Base-by-base conservation (phyloP, 2,888 invertebrate genomes). In the Griposia aprilina region DNA sequence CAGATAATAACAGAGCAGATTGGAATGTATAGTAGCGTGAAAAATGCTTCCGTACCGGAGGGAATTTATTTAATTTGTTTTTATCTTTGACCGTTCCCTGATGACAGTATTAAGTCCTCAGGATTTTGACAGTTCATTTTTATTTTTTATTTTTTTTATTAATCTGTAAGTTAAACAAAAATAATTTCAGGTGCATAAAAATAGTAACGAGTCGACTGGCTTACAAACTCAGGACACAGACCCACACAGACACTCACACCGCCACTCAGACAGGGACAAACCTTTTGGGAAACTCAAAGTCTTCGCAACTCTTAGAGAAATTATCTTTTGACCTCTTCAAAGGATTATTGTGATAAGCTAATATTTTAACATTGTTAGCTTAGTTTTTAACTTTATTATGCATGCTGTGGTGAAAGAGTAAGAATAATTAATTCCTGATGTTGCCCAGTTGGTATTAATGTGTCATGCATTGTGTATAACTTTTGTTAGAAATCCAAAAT, bases 1-100 rank as follows among this genome's bases (percentile, higher is more conserved):
- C 82, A 60, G 52, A 59, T 72, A 85, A 70, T 74, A 63, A 71
- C 57, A 36, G 20, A 36, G 10, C 26, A 59, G 45, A 84, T 55
- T 79, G 57, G 57, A 79, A 63, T 26, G 30, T 69, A 70, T 55
- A 15, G 36, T 30, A 65, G 69, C 80, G 59, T 76, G 65, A 66
- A 80, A 67, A 4, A 45, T 41, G 67, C 15, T 48, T 36, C 67
- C 15, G 15, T 4, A 50, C 41, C 3, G 20, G 11, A 50, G 57
- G 17, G 26, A 68, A 67, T 41, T 41, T 30, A 63, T 62, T 45
- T 3, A 59, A 26, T 60, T 55, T 52, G 11, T 45, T 59, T 60
- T 30, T 60, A 60, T 7, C 26, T 26, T 6, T 57, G 13, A 13
- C n/a, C n/a, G 13, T 6, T 60, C 26, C 26, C 26, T 60, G 26